Percentiles rank a stretch among this genome's conserved stretches.
Conservation (phyloP, 2,888 invertebrate species). For the Heliconius erato region DNA sequence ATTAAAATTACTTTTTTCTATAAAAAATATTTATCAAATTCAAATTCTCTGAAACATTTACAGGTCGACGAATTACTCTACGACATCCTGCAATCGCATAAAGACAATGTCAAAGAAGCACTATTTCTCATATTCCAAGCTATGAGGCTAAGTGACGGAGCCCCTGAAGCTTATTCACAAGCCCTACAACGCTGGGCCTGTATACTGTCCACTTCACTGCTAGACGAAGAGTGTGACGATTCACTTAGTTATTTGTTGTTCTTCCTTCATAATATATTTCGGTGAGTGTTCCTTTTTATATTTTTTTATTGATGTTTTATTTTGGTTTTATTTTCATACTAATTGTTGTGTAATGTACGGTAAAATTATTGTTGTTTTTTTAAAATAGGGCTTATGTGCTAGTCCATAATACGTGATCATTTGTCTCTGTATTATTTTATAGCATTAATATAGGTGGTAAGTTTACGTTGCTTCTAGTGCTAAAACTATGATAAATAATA, state of each 20-base stretch:
- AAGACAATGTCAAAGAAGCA: conserved; percentile 69
- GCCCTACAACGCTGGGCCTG: conserved; percentile 77
- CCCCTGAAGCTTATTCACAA: conserved; percentile 60
- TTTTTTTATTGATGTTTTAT: too few species aligned
- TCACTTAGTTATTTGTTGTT: conserved; percentile 67
- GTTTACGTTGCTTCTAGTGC: too few species aligned
- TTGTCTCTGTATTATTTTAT: too few species aligned
- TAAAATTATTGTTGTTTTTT: too few species aligned
- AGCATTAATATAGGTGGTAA: too few species aligned
- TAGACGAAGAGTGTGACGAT: conserved; percentile 62
- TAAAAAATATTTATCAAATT: background rate
- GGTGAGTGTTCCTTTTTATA: conserved; percentile 55
- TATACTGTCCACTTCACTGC: conserved; percentile 64
- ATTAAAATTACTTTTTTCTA: too few species aligned
- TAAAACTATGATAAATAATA: too few species aligned
- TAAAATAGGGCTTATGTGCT: background rate
- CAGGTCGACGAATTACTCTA: conserved; percentile 77
- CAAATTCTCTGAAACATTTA: conserved; percentile 35
- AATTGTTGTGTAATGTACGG: background rate
- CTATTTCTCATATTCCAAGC: conserved; percentile 69
- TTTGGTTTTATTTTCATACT: background rate
- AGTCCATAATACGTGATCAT: background rate
- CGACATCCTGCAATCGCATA: conserved; percentile 64
- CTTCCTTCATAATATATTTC: conserved; percentile 74
- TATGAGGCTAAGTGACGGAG: conserved; percentile 68